Conservation (phyloP, 1,140 invertebrate genomes). For the Hormaphis cornu region DNA sequence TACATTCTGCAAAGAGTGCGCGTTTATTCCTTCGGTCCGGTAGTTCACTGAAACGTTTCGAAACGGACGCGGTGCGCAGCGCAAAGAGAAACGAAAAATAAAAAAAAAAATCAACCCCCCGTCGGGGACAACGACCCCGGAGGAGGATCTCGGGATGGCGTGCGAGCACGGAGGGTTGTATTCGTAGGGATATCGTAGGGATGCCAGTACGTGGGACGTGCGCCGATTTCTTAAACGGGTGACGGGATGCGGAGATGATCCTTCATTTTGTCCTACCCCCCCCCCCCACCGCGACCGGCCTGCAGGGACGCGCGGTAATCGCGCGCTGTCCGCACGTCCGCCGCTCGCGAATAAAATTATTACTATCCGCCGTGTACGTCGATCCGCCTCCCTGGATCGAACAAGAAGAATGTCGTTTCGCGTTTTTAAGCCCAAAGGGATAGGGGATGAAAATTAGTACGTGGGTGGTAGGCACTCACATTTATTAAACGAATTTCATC, state of each 20-base stretch:
- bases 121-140: not conserved
- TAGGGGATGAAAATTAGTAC: too few species aligned
- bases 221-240: slow-evolving; percentile 21
- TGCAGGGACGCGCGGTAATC: not conserved
- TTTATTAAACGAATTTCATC: too few species aligned
- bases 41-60: not conserved
- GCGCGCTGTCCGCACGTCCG: not conserved
- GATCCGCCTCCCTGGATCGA: too few species aligned
- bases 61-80: too few species aligned
- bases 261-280: slow-evolving; percentile 23
- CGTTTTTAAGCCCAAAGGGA: too few species aligned
- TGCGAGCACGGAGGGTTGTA: too few species aligned
- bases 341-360: not conserved
- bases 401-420: too few species aligned
- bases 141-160: not conserved
- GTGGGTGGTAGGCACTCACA: too few species aligned
- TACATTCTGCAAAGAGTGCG: too few species aligned
- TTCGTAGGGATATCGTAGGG: not conserved
- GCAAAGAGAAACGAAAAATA: too few species aligned
- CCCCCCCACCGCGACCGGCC: not conserved
- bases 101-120: not conserved
- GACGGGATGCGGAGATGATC: not conserved
- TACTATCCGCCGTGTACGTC: too few species aligned
- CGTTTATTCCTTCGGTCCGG: not conserved
- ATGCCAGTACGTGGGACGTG: not conserved